Conservation (phyloP, 2,113 vertebrate genomes). For the Campylorhamphus procurvoides region DNA sequence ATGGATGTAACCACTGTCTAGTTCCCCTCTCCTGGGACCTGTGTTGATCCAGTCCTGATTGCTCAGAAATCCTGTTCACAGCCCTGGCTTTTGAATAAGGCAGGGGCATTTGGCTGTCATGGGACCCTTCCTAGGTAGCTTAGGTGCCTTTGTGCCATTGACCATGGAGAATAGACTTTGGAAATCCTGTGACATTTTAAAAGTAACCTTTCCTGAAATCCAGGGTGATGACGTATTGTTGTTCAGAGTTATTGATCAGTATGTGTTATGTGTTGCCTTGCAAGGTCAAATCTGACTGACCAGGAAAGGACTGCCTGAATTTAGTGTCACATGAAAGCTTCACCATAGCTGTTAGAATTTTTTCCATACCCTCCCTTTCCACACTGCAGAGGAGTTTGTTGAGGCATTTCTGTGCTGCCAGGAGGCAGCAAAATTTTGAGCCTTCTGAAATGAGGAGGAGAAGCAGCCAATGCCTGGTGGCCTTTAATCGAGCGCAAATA, state of each 20-base stretch:
- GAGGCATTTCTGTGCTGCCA: background rate
- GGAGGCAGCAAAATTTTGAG: background rate
- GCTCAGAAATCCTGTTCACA: background rate
- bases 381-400: background rate
- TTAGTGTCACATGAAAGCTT: background rate
- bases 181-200: background rate
- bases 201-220: background rate
- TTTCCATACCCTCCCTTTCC: background rate
- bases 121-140: background rate
- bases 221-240: background rate
- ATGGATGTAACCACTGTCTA: background rate
- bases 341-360: accelerated
- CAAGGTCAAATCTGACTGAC: background rate
- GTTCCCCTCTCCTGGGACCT: background rate
- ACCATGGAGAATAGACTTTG: background rate
- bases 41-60: background rate
- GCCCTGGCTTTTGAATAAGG: background rate
- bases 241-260: background rate
- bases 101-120: background rate
- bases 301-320: background rate
- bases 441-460: background rate
- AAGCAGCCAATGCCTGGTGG: background rate
- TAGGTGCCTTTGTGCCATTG: background rate
- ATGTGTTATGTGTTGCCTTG: background rate
- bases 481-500: background rate